Conservation (phyloP, 2,797 vertebrate species). For the Girardinus metallicus region DNA sequence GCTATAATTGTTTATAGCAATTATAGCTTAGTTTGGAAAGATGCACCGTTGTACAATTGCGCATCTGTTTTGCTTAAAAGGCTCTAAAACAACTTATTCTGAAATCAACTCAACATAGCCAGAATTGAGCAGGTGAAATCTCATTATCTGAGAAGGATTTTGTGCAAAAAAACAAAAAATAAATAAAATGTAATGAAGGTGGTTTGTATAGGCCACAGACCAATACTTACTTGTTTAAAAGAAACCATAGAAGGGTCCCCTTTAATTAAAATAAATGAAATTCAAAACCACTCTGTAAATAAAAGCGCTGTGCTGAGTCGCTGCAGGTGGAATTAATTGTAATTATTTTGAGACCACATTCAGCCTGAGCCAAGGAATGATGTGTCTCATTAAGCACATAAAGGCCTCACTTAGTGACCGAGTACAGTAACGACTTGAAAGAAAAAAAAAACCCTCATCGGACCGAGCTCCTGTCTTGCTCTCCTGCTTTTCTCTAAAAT, state of each 20-base stretch:
- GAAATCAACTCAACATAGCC: background rate
- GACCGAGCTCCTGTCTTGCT: constrained; percentile 13
- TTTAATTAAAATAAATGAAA: background rate
- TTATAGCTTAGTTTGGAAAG: background rate
- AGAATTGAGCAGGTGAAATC: background rate
- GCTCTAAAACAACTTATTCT: background rate
- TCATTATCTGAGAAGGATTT: background rate
- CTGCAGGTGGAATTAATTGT: background rate
- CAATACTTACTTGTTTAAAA: background rate
- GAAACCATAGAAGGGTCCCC: too few relatives aligned
- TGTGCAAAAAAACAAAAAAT: background rate
- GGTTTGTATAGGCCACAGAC: too few relatives aligned
- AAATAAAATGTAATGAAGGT: too few relatives aligned
- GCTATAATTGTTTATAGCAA: too few relatives aligned
- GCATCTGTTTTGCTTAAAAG: background rate
- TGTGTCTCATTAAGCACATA: constrained; percentile 65
- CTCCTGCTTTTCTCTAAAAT: constrained; percentile 41
- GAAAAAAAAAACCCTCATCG: constrained; percentile 6
- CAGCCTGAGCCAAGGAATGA: constrained; percentile 57
- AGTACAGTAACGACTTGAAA: constrained; percentile 28
- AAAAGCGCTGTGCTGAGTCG: background rate
- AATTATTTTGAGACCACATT: constrained; percentile 43
- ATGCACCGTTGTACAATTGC: background rate
- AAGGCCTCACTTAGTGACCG: constrained; percentile 46
- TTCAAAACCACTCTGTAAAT: background rate